Percentiles rank a stretch among this genome's conserved stretches.
phyloP scores from a whole-genome alignment of 2,888 invertebrate species.

The Alloplasta piceator region DNA sequence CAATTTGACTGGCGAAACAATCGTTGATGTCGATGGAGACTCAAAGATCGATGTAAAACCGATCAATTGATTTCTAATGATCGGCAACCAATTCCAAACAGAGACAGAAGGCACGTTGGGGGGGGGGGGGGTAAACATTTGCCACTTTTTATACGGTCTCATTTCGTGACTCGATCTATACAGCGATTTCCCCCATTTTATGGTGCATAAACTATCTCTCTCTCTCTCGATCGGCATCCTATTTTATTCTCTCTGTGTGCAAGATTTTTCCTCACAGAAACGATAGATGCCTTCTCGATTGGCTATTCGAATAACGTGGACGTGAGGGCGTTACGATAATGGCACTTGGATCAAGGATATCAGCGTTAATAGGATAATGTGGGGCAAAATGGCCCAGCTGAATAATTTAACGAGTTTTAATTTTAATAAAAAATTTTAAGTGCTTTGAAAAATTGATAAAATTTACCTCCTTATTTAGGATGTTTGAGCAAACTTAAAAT shows the following conservation, averaged over 20 bases:
- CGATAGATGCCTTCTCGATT: slow-evolving; percentile 72
- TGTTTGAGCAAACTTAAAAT: too few species aligned
- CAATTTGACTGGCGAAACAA: too few species aligned
- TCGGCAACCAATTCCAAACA: slow-evolving; percentile 13
- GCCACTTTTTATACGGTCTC: slow-evolving; percentile 25
- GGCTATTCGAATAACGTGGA: slow-evolving; percentile 72
- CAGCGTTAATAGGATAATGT: neutral
- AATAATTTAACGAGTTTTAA: too few species aligned
- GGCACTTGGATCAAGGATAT: slow-evolving; percentile 70
- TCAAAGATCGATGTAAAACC: too few species aligned
- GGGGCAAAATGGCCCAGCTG: too few species aligned
- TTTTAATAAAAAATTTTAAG: too few species aligned
- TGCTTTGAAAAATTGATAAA: too few species aligned
- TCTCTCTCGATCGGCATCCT: slow-evolving; percentile 68
- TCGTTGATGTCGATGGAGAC: too few species aligned
- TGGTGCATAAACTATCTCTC: slow-evolving; percentile 75
- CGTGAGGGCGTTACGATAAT: slow-evolving; percentile 69
- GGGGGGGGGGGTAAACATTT: slow-evolving; percentile 16
- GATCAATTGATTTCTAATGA: too few species aligned
- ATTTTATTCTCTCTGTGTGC: slow-evolving; percentile 24
- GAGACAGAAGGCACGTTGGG: neutral
- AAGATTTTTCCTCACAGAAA: slow-evolving; percentile 59
- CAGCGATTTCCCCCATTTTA: slow-evolving; percentile 75
- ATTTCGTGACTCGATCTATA: slow-evolving; percentile 51
- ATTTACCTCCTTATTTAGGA: too few species aligned